Evolutionary conservation across 1,140 invertebrate species (phyloP).

Genomic region (Diuraphis noxia): DNA sequence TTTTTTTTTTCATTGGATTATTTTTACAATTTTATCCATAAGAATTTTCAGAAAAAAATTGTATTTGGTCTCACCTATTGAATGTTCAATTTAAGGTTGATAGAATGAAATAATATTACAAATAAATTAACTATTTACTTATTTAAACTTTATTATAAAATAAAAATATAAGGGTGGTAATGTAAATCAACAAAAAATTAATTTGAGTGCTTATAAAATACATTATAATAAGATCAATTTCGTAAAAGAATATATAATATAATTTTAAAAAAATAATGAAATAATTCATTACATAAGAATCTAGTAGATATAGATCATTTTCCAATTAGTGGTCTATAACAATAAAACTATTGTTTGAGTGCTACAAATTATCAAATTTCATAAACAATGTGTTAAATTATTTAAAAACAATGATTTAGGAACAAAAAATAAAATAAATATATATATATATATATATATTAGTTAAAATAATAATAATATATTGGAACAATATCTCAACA

Average conservation of each 20-base stretch:
- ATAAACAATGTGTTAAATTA: neutral
- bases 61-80: too few species aligned
- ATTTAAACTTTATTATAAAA: neutral
- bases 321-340: neutral
- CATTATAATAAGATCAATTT: neutral
- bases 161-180: neutral
- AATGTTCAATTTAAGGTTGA: neutral
- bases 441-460: neutral
- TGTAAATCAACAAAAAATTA: neutral
- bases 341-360: slow-evolving; percentile 9
- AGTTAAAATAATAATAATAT: neutral
- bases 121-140: neutral
- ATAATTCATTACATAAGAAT: neutral
- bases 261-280: neutral
- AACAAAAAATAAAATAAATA: slow-evolving; percentile 30
- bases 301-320: neutral
- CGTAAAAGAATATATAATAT: neutral
- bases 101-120: neutral
- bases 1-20: neutral
- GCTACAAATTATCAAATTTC: neutral
- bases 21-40: neutral
- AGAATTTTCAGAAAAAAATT: neutral
- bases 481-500: neutral
- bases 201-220: slow-evolving; percentile 4
- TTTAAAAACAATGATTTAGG: slow-evolving; percentile 33